Conservation (phyloP, 2,888 invertebrate genomes). For the Noctua janthe region DNA sequence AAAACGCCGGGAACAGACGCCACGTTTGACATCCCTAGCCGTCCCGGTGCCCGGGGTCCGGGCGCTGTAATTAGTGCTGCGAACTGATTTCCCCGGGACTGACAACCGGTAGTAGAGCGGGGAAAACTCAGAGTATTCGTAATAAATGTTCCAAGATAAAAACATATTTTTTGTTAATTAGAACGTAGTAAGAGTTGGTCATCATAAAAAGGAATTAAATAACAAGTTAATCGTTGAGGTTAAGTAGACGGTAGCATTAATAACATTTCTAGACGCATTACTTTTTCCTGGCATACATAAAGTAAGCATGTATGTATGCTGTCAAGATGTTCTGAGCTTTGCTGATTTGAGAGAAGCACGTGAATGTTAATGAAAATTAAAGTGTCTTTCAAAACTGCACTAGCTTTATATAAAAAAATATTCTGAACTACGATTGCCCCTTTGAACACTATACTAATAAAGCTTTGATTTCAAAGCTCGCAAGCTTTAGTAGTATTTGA, state of each 20-base stretch:
- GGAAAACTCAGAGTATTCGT: conserved; percentile 11
- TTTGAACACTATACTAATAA: background rate
- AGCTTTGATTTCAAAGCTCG: background rate
- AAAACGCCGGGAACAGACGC: conserved; percentile 37
- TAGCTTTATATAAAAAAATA: background rate
- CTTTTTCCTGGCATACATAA: background rate
- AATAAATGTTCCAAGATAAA: background rate
- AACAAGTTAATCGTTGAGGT: background rate
- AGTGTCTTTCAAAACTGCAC: background rate
- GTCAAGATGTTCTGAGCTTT: background rate
- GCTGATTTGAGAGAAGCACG: too few relatives aligned
- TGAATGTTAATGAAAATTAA: background rate
- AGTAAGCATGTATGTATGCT: background rate
- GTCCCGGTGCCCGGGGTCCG: conserved; percentile 1
- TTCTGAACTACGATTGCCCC: background rate
- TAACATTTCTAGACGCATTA: background rate
- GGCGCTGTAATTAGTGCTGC: conserved; percentile 50
- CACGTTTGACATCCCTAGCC: conserved; percentile 33
- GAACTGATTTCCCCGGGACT: conserved; percentile 52
- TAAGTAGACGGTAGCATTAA: background rate
- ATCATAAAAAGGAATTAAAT: background rate
- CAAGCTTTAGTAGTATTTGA: background rate
- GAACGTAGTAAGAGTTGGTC: background rate
- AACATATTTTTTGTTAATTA: conserved; percentile 9
- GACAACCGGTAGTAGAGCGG: conserved; percentile 26